Conservation (phyloP, 2,888 invertebrate genomes). For the Tenodera sinensis region DNA sequence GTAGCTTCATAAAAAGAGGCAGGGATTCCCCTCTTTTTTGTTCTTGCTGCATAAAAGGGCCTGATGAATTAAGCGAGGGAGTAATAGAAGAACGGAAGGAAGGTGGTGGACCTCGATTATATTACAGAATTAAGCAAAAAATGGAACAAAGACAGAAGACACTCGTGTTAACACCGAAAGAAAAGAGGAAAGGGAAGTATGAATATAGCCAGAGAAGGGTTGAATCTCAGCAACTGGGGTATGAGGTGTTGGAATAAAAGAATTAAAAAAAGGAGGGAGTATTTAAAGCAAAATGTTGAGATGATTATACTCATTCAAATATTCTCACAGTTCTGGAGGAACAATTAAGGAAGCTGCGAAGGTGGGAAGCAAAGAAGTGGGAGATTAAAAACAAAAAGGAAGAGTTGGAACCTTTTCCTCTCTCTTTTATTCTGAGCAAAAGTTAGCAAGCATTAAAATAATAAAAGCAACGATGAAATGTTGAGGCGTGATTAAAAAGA, state of each 20-base stretch:
- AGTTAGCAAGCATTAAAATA: slow-evolving; percentile 10
- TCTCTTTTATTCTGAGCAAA: slow-evolving; percentile 11
- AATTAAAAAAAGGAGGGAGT: neutral
- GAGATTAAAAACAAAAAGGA: neutral
- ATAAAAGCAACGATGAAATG: neutral
- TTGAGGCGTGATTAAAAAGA: slow-evolving; percentile 19
- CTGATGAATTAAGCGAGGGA: slow-evolving; percentile 5
- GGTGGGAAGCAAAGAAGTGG: neutral
- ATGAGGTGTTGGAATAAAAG: neutral
- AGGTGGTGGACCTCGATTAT: neutral
- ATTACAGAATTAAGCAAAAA: neutral
- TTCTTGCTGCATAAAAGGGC: slow-evolving; percentile 10
- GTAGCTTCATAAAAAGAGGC: slow-evolving; percentile 5
- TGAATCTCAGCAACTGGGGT: neutral
- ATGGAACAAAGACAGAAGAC: neutral
- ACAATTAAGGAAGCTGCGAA: slow-evolving; percentile 13
- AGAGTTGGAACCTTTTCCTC: slow-evolving; percentile 17
- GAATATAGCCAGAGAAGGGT: neutral
- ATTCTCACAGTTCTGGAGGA: neutral
- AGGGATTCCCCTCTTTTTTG: neutral
- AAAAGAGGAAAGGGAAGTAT: neutral
- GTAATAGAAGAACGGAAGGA: neutral
- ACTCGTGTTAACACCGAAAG: neutral
- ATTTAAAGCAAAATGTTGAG: neutral
- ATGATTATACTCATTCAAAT: slow-evolving; percentile 21